Conservation (phyloP, 2,113 vertebrate genomes). For the Aleadryas rufinucha region DNA sequence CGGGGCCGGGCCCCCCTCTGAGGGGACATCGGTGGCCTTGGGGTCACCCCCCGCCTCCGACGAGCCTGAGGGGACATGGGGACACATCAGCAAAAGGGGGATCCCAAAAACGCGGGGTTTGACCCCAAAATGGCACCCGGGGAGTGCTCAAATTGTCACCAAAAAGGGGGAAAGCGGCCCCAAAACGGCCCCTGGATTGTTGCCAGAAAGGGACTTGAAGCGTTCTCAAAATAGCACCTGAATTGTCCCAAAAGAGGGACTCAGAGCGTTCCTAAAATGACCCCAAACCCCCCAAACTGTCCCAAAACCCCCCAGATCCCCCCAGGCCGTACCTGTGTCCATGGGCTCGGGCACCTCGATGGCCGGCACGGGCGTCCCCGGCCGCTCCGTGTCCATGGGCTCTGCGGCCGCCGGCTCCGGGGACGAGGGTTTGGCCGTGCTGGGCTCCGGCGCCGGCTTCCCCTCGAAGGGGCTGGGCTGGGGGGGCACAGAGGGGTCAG, state of each 20-base stretch:
- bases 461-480: constrained; percentile 87
- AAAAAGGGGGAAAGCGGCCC: not conserved
- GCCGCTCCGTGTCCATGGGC: constrained; percentile 81
- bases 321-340: constrained; percentile 46
- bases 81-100: not conserved
- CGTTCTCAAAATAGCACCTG: not conserved
- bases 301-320: not conserved
- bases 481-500: not conserved
- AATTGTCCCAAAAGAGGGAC: too few relatives aligned
- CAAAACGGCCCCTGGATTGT: accelerated
- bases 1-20: not conserved
- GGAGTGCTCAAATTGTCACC: accelerated
- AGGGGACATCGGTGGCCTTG: not conserved
- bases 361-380: constrained; percentile 85
- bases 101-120: accelerated
- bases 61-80: constrained; percentile 20
- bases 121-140: accelerated
- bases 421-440: constrained; percentile 80
- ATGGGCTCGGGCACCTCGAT: constrained; percentile 84
- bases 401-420: constrained; percentile 79
- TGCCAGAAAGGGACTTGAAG: accelerated
- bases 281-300: accelerated
- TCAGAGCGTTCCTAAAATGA: too few relatives aligned
- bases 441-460: constrained; percentile 74
- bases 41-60: constrained; percentile 74